Evolutionary conservation across 2,888 invertebrate species (phyloP), one percentile per base, ranked within the genome.

Genomic region (Folsomia manolachei): DNA sequence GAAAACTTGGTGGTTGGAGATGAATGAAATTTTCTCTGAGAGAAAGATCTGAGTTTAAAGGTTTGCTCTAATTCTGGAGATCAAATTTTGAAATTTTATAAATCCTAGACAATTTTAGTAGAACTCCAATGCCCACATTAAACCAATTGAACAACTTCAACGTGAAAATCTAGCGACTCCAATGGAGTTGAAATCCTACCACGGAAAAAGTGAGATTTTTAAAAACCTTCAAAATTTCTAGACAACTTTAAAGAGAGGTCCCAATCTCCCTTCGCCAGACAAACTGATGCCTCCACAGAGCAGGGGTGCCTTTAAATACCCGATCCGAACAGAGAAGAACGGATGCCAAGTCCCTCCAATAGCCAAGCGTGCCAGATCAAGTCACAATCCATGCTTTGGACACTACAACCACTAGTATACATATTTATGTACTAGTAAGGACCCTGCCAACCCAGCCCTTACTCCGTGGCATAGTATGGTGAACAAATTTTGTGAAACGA

Each of bases 311-410:
- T 52, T 66, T 66, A 66, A 66, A 66, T 66, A 66, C 65, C 65
- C 65, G 65, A 27, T 39, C 4, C 2, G 64, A 56, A 18, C 56
- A 39, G n/a, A n/a, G 19, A n/a, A 56, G 51, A n/a, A 23, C 63
- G 63, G 63, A 63, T 63, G 26, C 39, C 52, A 2, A 23, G 65
- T 66, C 65, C 65, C 52, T 52, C 52, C 65, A 64, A 27, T n/a
- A n/a, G n/a, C 64, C 64, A 66, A 66, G 65, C 52, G 65, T 66
- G 65, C 65, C 52, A 25, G 7, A n/a, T 19, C n/a, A 56, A 4
- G n/a, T n/a, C 56, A 56, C 56, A 56, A 56, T 14, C 56, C 21
- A 56, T n/a, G 18, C 18, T 19, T n/a, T n/a, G n/a, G n/a, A 56
- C 21, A 56, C 56, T 56, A 7, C 7, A 39, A 39, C 14, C 4